Conservation (phyloP, 2,113 vertebrate genomes). For the Mastomys natalensis region DNA sequence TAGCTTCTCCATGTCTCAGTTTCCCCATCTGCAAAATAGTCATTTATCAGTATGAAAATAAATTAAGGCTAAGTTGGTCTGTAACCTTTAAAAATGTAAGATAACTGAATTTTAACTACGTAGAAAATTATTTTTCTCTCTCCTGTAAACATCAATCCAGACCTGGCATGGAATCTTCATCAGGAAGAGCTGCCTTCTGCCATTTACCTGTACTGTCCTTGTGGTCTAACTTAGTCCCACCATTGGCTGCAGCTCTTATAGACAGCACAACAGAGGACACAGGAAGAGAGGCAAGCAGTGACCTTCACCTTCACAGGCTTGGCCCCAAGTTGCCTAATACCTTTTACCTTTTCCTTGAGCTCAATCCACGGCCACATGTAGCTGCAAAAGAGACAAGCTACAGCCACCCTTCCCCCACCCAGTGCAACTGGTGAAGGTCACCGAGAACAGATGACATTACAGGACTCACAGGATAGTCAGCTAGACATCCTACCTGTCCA, state of each 20-base stretch:
- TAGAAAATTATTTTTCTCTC: slow-evolving; percentile 1
- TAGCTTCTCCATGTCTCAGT: neutral
- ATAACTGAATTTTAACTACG: neutral
- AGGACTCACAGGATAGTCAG: neutral
- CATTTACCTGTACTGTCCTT: neutral
- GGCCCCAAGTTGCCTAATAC: neutral
- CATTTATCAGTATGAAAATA: neutral
- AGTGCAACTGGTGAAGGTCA: neutral
- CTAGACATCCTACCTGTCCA: neutral
- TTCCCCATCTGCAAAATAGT: neutral
- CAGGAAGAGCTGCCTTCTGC: neutral
- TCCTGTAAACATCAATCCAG: neutral
- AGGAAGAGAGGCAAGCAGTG: neutral
- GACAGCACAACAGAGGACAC: neutral
- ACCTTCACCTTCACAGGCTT: neutral
- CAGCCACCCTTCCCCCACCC: neutral
- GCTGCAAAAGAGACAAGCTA: neutral
- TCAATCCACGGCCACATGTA: neutral
- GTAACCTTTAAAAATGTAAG: neutral
- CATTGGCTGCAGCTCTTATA: neutral
- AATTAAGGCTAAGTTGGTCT: neutral
- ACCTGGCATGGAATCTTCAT: neutral
- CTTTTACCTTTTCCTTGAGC: neutral
- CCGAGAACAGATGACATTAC: neutral
- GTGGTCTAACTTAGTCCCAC: neutral